These are phyloP conservation scores for Trichogramma pretiosum DNA, from an alignment of 1,140 invertebrate species.

Conservation along the genomic window DNA sequence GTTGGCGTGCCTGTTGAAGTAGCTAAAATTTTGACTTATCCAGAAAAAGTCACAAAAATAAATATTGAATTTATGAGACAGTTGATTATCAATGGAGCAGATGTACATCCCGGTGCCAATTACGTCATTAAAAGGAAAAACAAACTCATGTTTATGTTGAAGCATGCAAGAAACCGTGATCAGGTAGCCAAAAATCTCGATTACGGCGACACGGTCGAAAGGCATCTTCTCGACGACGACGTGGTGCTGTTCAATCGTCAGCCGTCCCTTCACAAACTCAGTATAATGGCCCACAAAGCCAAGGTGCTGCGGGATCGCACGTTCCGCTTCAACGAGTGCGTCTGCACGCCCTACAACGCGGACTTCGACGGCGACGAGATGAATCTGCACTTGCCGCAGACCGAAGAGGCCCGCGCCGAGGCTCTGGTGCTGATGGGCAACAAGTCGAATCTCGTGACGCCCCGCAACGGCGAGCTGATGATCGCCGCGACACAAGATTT, in stretches of 20 bases:
- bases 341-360: conserved; percentile 97
- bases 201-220: conserved; percentile 87
- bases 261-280: conserved; percentile 95
- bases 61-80: conserved; percentile 81
- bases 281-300: conserved; percentile 93
- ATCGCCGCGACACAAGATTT: conserved; percentile 99
- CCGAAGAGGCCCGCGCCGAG: conserved; percentile 95
- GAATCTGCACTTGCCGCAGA: conserved; percentile 98
- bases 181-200: conserved; percentile 80
- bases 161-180: conserved; percentile 83
- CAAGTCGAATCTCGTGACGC: conserved; percentile 94
- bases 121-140: conserved; percentile 69
- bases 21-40: conserved; percentile 94
- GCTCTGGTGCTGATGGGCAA: conserved; percentile 94
- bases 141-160: conserved; percentile 70
- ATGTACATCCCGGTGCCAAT: conserved; percentile 92
- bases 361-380: conserved; percentile 99
- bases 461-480: conserved; percentile 92
- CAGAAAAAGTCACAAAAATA: conserved; percentile 80
- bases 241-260: conserved; percentile 97
- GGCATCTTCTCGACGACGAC: conserved; percentile 90
- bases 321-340: conserved; percentile 97
- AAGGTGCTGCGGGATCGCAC: conserved; percentile 79
- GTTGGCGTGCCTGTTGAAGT: conserved; percentile 93
- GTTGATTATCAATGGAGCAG: conserved; percentile 85